These are phyloP conservation scores for Diadophis punctatus DNA, from an alignment of 2,113 vertebrate species.

Conservation along the genomic window DNA sequence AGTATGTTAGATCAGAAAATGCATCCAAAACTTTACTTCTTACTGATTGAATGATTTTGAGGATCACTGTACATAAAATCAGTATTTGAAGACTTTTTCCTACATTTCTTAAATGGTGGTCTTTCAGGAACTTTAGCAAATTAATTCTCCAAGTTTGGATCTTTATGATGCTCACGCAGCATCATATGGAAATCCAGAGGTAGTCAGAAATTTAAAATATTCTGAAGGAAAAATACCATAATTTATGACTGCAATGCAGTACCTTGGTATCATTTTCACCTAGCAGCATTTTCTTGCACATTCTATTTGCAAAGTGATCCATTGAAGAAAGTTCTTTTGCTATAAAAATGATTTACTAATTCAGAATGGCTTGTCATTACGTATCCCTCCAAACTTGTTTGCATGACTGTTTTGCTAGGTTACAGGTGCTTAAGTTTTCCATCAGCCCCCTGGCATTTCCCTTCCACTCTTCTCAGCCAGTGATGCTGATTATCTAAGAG, in stretches of 20 bases:
- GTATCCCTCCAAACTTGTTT: background rate
- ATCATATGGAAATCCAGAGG: background rate
- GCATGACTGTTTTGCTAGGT: background rate
- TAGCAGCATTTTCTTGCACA: background rate
- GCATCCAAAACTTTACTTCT: background rate
- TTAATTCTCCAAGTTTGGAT: background rate
- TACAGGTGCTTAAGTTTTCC: background rate
- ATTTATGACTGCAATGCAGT: background rate
- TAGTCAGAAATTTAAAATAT: background rate
- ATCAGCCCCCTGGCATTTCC: background rate
- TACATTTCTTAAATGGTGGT: background rate
- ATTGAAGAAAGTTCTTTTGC: background rate
- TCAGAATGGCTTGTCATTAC: background rate
- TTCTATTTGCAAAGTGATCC: background rate
- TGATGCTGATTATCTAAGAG: conserved; percentile 21
- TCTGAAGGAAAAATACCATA: background rate
- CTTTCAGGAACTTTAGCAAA: background rate
- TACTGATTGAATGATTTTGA: background rate
- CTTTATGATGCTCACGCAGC: background rate
- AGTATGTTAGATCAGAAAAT: background rate
- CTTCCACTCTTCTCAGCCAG: background rate
- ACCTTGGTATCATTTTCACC: background rate
- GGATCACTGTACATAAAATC: background rate
- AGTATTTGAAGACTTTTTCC: background rate
- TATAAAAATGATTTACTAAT: background rate